Conservation (phyloP, 2,113 vertebrate genomes). For the Oceanites oceanicus region DNA sequence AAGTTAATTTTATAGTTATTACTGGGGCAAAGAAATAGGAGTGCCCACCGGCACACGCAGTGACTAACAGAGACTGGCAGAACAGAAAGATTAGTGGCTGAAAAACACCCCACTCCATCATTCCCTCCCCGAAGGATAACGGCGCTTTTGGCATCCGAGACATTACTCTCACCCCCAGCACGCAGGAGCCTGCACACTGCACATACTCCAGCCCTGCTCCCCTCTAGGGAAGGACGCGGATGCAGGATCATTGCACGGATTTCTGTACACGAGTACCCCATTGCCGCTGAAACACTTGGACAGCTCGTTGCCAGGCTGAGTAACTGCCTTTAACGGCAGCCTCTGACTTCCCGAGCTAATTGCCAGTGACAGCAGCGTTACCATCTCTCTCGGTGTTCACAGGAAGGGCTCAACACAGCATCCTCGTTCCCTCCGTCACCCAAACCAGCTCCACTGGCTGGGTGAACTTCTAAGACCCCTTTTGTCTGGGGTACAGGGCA, state of each 20-base stretch:
- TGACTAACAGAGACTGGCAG: background rate
- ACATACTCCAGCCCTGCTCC: background rate
- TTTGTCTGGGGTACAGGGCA: no score
- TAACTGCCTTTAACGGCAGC: background rate
- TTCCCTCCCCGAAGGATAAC: background rate
- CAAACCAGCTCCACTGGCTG: background rate
- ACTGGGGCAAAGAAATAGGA: background rate
- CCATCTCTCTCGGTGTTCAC: accelerated
- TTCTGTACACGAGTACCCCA: accelerated
- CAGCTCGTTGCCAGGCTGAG: background rate
- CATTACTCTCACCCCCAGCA: background rate
- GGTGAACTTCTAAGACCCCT: no score
- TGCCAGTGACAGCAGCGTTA: background rate
- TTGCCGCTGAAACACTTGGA: background rate
- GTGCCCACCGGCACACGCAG: background rate
- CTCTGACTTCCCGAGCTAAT: background rate
- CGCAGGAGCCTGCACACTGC: accelerated
- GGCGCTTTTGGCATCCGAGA: background rate
- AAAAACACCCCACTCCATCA: background rate
- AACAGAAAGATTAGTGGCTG: background rate
- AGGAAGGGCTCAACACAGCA: background rate
- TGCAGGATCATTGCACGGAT: background rate
- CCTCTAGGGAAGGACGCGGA: background rate
- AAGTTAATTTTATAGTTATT: background rate
- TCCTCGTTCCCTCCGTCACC: background rate